These are phyloP conservation scores for Hippocampus guttulatus DNA, from an alignment of 2,113 vertebrate species.

Conservation along the genomic window DNA sequence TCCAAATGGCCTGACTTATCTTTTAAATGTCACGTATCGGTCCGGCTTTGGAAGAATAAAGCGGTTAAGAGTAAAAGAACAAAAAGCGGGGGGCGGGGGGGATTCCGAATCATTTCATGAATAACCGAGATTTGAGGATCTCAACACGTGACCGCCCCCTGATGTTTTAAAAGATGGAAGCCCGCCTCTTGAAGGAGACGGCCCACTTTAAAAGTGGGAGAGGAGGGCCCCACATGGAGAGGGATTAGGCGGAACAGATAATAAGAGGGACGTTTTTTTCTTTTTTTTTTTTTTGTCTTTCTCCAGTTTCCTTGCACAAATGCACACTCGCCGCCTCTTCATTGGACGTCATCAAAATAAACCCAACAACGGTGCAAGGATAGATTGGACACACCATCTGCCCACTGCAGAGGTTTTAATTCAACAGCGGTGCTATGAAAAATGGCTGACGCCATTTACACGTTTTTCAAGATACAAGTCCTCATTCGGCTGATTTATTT, in stretches of 20 bases:
- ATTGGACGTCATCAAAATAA: neutral
- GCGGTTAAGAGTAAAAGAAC: constrained; percentile 51
- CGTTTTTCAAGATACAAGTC: too few relatives aligned
- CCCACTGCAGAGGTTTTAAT: neutral
- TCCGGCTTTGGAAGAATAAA: constrained; percentile 66
- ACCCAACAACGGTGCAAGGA: neutral
- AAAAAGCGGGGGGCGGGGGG: constrained; percentile 9
- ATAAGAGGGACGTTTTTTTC: constrained; percentile 49
- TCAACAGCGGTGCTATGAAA: neutral
- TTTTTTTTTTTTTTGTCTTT: constrained; percentile 38
- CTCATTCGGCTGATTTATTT: too few relatives aligned
- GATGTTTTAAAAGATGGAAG: constrained; percentile 69
- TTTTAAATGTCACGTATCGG: constrained; percentile 78
- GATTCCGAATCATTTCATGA: constrained; percentile 71
- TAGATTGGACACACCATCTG: neutral
- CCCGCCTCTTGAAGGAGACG: constrained; percentile 58
- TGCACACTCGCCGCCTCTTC: neutral
- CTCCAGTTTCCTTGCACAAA: constrained; percentile 15
- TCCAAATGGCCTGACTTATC: constrained; percentile 76
- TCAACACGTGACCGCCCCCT: constrained; percentile 73
- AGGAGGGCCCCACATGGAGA: constrained; percentile 47
- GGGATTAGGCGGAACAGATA: constrained; percentile 56
- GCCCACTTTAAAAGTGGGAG: constrained; percentile 62
- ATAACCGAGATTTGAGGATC: constrained; percentile 72
- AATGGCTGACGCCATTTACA: too few relatives aligned